Conservation (phyloP, 1,140 invertebrate genomes). For the Oryctes rhinoceros region DNA sequence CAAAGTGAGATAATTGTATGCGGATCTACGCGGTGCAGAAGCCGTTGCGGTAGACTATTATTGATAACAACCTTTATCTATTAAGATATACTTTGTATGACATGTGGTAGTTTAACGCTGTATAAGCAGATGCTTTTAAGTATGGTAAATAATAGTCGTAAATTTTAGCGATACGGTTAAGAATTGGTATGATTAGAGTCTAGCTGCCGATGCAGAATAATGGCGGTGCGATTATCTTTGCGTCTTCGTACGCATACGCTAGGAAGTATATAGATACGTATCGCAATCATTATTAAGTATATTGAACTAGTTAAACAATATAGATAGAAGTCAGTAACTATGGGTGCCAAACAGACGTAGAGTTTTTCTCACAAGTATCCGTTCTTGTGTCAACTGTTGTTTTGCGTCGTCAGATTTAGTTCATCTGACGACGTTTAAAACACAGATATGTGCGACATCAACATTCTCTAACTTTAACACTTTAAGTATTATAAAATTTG, state of each 20-base stretch:
- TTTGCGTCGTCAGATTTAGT: no score
- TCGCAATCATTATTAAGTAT: no score
- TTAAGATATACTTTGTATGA: conserved; percentile 6
- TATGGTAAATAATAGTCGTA: neutral
- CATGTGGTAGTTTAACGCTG: conserved; percentile 20
- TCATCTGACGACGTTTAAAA: no score
- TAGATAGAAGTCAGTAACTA: no score
- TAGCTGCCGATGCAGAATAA: no score
- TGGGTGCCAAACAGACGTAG: no score
- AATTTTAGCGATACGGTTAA: conserved; percentile 10
- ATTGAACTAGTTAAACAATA: no score
- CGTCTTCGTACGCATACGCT: no score
- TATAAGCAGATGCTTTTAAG: neutral
- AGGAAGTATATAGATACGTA: no score
- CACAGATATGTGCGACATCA: neutral
- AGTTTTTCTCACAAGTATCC: no score
- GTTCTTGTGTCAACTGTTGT: no score
- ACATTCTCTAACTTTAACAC: neutral
- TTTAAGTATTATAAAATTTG: neutral
- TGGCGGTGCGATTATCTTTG: no score
- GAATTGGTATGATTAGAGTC: neutral
- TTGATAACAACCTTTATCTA: conserved; percentile 25
- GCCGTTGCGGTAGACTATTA: neutral
- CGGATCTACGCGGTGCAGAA: neutral
- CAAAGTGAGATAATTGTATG: neutral